These are phyloP conservation scores for Mesocentrotus franciscanus DNA, from an alignment of 53 echinoderm and acorn worm species.

Conservation along the genomic window DNA sequence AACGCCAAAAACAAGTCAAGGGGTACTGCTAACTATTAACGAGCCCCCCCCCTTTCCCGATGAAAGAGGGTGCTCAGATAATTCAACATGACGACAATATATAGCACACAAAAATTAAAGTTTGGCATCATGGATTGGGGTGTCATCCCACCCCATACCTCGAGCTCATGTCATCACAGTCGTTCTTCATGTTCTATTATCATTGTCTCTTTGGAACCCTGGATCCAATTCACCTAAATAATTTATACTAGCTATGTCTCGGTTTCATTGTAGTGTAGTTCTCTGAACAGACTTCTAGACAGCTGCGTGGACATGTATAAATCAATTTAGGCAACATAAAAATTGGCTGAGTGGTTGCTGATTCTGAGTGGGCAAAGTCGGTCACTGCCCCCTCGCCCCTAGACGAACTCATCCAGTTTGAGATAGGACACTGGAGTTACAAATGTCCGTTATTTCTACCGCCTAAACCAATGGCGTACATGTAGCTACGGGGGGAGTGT, in stretches of 20 bases:
- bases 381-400: conserved; percentile 23
- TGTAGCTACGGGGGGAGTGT: too few relatives aligned
- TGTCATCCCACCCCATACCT: too few relatives aligned
- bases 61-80: too few relatives aligned
- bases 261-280: conserved; percentile 11
- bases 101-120: too few relatives aligned
- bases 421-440: not conserved
- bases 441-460: too few relatives aligned
- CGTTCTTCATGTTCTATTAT: not conserved
- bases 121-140: too few relatives aligned
- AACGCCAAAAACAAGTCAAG: not conserved
- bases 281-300: conserved; percentile 13
- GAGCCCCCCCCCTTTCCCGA: not conserved
- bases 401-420: not conserved
- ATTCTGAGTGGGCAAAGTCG: not conserved
- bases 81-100: too few relatives aligned
- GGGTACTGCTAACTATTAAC: not conserved
- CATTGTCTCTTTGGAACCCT: not conserved
- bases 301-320: conserved; percentile 1
- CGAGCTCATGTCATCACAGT: not conserved
- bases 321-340: conserved; percentile 36
- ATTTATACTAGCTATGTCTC: not conserved
- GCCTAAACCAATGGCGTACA: too few relatives aligned
- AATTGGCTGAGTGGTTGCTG: conserved; percentile 1
- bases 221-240: not conserved